Percentiles rank a stretch among this genome's conserved stretches.
These are phyloP conservation scores for Takifugu ocellatus DNA, from an alignment of 2,797 vertebrate species.

Conservation along the genomic window DNA sequence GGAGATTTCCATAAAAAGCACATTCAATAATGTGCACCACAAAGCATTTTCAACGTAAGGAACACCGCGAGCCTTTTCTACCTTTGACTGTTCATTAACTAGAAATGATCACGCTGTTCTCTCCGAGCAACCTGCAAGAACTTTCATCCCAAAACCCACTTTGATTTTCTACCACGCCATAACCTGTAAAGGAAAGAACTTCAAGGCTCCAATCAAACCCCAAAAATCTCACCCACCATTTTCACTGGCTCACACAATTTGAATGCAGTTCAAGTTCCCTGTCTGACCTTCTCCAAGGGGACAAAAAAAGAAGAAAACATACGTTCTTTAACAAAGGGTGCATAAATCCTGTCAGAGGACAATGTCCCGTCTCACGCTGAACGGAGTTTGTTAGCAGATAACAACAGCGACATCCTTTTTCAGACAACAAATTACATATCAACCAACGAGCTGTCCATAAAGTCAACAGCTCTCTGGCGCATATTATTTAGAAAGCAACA, in stretches of 20 bases:
- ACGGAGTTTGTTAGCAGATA: slow-evolving; percentile 15
- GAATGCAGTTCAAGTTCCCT: slow-evolving; percentile 64
- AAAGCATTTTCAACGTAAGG: not conserved
- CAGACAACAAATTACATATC: too few species aligned
- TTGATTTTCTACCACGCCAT: slow-evolving; percentile 30
- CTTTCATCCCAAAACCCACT: slow-evolving; percentile 19
- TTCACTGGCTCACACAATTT: slow-evolving; percentile 61
- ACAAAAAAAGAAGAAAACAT: slow-evolving; percentile 32
- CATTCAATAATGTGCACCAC: not conserved
- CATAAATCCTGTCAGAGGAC: slow-evolving; percentile 48
- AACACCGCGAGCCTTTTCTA: slow-evolving; percentile 13
- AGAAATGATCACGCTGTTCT: slow-evolving; percentile 10
- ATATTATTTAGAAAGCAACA: too few species aligned
- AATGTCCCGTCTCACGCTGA: slow-evolving; percentile 34
- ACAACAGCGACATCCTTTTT: not conserved
- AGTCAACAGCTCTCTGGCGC: too few species aligned
- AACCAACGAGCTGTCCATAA: not conserved
- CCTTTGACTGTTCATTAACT: slow-evolving; percentile 16
- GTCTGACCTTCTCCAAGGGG: slow-evolving; percentile 20
- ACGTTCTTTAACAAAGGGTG: slow-evolving; percentile 59
- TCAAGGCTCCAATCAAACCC: slow-evolving; percentile 36
- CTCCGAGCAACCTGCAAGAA: slow-evolving; percentile 11
- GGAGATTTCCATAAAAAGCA: not conserved
- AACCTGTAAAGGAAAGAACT: slow-evolving; percentile 29
- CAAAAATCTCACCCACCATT: slow-evolving; percentile 45